phyloP scores from a whole-genome alignment of 2,113 vertebrate species.

The Pterocles gutturalis region DNA sequence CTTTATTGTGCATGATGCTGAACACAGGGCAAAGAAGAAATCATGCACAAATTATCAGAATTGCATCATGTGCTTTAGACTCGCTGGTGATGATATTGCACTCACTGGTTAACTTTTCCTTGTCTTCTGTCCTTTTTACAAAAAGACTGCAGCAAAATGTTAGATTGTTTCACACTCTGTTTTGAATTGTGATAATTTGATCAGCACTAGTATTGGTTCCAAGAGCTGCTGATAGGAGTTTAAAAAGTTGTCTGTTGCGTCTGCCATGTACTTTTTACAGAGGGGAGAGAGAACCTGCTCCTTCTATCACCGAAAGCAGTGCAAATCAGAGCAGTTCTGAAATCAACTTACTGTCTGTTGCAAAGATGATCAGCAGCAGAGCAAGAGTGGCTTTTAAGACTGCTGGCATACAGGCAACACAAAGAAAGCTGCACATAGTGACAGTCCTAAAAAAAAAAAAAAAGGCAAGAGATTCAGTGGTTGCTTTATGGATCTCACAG shows the following conservation, averaged over 20 bases:
- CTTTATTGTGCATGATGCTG: neutral
- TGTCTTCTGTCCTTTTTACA: neutral
- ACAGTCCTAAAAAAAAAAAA: neutral
- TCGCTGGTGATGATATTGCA: neutral
- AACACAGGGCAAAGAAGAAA: neutral
- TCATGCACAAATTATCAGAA: neutral
- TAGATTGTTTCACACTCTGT: neutral
- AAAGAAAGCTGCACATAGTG: neutral
- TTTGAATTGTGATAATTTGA: slow-evolving; percentile 23
- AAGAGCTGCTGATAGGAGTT: neutral
- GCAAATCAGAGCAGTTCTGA: slow-evolving; percentile 4
- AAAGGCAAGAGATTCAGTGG: neutral
- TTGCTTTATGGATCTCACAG: neutral
- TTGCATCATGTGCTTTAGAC: too few species aligned
- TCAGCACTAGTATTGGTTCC: neutral
- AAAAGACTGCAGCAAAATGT: neutral
- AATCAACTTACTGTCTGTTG: neutral
- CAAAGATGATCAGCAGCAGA: neutral
- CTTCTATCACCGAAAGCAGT: neutral
- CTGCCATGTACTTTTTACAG: neutral
- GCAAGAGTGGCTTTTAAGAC: neutral
- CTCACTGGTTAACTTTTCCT: neutral
- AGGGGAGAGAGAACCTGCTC: neutral
- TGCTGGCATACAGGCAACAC: neutral
- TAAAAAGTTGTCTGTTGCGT: neutral